Evolutionary conservation across 2,888 invertebrate species (phyloP), one percentile per base, ranked within the genome.

Genomic region (Criorhina ranunculi): DNA sequence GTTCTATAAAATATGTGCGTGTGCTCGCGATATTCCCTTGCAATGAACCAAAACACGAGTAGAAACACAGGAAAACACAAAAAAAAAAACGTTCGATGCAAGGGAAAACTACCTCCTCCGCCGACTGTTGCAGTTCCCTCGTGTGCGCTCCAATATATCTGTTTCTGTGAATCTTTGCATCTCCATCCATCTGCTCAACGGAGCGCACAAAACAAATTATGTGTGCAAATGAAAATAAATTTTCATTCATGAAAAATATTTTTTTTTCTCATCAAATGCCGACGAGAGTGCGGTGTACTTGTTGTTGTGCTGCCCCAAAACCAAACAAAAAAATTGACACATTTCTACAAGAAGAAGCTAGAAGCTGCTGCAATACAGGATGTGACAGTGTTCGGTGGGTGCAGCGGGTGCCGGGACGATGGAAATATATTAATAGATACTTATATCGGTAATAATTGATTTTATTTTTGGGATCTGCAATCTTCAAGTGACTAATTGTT

Each of bases 201-300:
- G 62, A 24, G 17, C 62, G 55, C 51, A 78, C 55, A 79, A 79
- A 75, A 85, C 80, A 85, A 76, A 85, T 85, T 85, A 85, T 85
- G 69, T 80, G 75, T 75, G 80, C 80, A 85, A 85, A 85, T 80
- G 70, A 80, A 85, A 85, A 85, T 85, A 80, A 85, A 80, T 85
- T 83, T 85, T 85, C 85, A 85, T 85, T 85, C 85, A 85, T 85
- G 85, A 85, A 80, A 78, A 85, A 85, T 80, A 85, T 85, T 85
- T 85, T 85, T 53, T 85, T 85, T 85, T 85, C 59, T 31, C 79
- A 70, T 70, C 59, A 66, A 64, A 66, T 73, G 60, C 44, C 53
- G 69, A 29, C 70, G 33, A 11, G 29, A n/a, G 62, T 31, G 37
- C 37, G 40, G 31, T 4, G 46, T 59, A 24, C 60, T 12, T 15